phyloP scores from a whole-genome alignment of 2,888 invertebrate species.

The Drosophila lacicola region DNA sequence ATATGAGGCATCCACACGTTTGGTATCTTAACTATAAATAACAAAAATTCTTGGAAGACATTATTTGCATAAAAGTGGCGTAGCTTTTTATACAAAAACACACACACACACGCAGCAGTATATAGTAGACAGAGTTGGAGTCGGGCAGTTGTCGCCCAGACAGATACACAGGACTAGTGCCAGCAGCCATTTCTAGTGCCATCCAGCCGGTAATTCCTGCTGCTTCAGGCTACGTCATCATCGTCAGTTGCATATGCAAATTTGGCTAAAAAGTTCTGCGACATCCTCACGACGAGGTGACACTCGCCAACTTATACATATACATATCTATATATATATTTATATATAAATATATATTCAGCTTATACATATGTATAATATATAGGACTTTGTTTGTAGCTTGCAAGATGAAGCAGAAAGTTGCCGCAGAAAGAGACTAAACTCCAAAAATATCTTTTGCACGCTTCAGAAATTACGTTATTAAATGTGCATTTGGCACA shows the following conservation, averaged over 20 bases:
- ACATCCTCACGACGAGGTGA: conserved; percentile 50
- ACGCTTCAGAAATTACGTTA: conserved; percentile 81
- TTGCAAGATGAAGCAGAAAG: conserved; percentile 71
- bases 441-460: conserved; percentile 79
- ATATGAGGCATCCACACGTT: conserved; percentile 77
- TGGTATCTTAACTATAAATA: conserved; percentile 80
- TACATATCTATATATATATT: not conserved
- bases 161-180: conserved; percentile 40
- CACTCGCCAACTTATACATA: conserved; percentile 16
- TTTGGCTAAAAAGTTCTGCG: conserved; percentile 72
- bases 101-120: not conserved
- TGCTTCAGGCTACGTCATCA: conserved; percentile 64
- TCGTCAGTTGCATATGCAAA: conserved; percentile 77
- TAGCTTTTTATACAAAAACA: conserved; percentile 51
- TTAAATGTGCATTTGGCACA: conserved; percentile 81
- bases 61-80: conserved; percentile 80
- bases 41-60: conserved; percentile 80
- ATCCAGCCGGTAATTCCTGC: conserved; percentile 50
- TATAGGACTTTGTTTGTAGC: conserved; percentile 44
- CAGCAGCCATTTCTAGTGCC: conserved; percentile 61
- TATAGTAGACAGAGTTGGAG: conserved; percentile 9
- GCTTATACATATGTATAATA: not conserved
- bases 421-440: conserved; percentile 61
- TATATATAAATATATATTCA: not conserved
- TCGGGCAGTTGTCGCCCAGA: conserved; percentile 29